Percentiles rank a stretch among this genome's conserved stretches.
phyloP scores from a whole-genome alignment of 1,140 invertebrate genomes.

The Brachionus asplanchnoidis region DNA sequence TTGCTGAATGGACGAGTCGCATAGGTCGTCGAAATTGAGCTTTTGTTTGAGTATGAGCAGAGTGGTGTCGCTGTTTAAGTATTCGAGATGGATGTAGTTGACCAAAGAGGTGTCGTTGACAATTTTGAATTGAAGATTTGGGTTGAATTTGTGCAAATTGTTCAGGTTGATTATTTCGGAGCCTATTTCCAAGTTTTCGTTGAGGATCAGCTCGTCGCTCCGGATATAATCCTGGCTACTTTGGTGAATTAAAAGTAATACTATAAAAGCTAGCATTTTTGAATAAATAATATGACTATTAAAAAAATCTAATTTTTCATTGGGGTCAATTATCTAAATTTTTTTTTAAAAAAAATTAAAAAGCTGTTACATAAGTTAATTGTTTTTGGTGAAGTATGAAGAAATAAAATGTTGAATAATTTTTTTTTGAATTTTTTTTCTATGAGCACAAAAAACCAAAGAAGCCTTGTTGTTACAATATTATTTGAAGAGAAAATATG shows the following conservation, averaged over 20 bases:
- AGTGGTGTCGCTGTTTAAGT: background rate
- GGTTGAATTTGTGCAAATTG: background rate
- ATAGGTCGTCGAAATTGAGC: background rate
- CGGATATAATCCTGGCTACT: background rate
- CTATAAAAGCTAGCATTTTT: background rate
- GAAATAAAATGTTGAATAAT: background rate
- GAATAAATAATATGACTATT: background rate
- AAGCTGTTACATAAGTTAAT: background rate
- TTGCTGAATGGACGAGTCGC: background rate
- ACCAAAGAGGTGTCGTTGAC: conserved; percentile 8
- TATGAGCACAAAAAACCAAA: background rate
- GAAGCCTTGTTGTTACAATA: background rate
- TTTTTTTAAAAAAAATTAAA: background rate
- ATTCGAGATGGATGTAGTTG: conserved; percentile 12
- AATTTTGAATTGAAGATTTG: conserved; percentile 4
- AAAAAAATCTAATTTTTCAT: conserved; percentile 4
- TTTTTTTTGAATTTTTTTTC: background rate
- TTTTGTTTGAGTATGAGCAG: background rate
- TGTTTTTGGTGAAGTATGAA: background rate
- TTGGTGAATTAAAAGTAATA: background rate
- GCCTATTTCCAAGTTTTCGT: conserved; percentile 14
- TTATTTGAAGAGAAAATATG: background rate
- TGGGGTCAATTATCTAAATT: background rate
- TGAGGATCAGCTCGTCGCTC: background rate
- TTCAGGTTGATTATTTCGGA: conserved; percentile 29